Base-by-base conservation (phyloP, 2,113 vertebrate species). In the Ceuthmochares aereus region DNA sequence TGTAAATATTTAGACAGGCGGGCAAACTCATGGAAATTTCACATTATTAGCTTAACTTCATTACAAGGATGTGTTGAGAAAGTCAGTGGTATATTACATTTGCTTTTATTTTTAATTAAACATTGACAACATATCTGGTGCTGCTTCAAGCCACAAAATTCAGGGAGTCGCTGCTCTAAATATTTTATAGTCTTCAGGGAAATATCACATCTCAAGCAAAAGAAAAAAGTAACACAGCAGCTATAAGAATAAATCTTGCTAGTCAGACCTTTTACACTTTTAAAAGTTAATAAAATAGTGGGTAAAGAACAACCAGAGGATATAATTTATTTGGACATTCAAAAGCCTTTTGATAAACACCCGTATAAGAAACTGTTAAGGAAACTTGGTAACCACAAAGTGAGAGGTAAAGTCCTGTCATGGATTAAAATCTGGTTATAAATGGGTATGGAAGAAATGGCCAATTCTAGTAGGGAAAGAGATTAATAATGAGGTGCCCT, bases 301-400 rank as follows among this genome's bases (percentile, higher is more conserved):
- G 76, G 82, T 89, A 90, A 92, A 96, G 87, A 89, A 96, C 86
- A 97, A 97, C 79, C 66, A 95, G 81, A 93, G 90, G 88, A 94
- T 96, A 84, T 96, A 96, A 95, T 96, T 96, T 94, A 90, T 96
- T 96, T 96, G 93, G 87, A 95, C 90, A 90, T 87, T 94, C 86
- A 93, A 91, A 96, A 89, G 67, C 93, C 93, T 96, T 97, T 94
- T 96, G 93, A 96, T 93, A 97, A 95, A 94, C 93, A 86, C 75
- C 69, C 95, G 56, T 87, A 77, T 43, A 59, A 96, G 87, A 90
- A 84, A 89, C 92, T 90, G 91, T 77, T 96, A 96, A 93, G 73
- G 93, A 95, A 96, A 96, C 49, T 72, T 90, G 75, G 95, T 94
- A 89, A 96, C 90, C 92, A 93, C 76, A 88, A 81, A 95, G 77